Conservation (phyloP, 2,888 invertebrate genomes). For the Philereme vetulata region DNA sequence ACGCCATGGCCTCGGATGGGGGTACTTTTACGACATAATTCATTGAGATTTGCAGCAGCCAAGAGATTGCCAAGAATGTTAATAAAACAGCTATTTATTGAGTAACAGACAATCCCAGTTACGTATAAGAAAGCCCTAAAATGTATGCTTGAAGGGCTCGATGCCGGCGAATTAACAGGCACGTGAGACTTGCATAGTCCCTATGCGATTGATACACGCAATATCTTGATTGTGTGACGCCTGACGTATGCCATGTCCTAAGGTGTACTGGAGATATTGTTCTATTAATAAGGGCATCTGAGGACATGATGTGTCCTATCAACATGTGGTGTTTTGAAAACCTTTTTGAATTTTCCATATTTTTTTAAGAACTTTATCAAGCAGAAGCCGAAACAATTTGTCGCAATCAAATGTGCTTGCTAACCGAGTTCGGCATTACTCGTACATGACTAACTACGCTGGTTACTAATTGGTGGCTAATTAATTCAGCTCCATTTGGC, state of each 20-base stretch:
- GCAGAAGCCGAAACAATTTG: constrained; percentile 6
- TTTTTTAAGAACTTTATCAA: no score
- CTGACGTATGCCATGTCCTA: no score
- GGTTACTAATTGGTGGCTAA: constrained; percentile 31
- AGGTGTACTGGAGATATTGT: no score
- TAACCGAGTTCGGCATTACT: constrained; percentile 24
- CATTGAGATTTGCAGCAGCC: constrained; percentile 24
- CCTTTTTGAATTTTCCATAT: no score
- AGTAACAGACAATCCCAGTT: neutral
- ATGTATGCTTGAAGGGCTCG: neutral
- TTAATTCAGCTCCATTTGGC: constrained; percentile 39
- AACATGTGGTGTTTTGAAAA: no score
- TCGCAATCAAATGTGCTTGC: constrained; percentile 21
- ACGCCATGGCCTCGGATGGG: constrained; percentile 34
- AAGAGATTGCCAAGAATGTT: constrained; percentile 5
- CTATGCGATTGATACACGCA: no score
- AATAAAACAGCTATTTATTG: neutral
- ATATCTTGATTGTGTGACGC: no score
- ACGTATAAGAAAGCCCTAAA: neutral
- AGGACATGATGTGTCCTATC: no score
- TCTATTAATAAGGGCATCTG: no score
- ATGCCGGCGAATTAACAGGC: neutral
- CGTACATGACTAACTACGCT: constrained; percentile 26
- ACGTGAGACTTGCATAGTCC: neutral
- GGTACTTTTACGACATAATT: constrained; percentile 36